phyloP scores from a whole-genome alignment of 2,797 vertebrate genomes.

The Halcyon smyrnensis region DNA sequence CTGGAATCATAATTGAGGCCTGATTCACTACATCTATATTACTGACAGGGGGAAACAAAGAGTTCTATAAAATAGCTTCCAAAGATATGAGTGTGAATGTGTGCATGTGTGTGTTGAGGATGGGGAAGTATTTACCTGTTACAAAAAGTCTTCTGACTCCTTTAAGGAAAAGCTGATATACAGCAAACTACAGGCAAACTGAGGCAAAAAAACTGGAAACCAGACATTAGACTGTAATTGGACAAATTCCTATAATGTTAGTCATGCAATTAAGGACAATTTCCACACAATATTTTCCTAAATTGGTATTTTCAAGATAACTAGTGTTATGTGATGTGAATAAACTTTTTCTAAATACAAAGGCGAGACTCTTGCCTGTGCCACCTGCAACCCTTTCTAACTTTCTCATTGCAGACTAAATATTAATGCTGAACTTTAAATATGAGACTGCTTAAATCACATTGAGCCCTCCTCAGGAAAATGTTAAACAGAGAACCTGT shows the following conservation, averaged over 20 bases:
- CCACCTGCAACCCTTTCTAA: background rate
- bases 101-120: background rate
- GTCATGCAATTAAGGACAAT: background rate
- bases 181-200: background rate
- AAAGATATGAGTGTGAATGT: background rate
- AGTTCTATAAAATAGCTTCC: background rate
- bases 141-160: background rate
- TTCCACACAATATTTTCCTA: background rate
- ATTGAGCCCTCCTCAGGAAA: background rate
- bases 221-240: background rate
- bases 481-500: conserved; percentile 26
- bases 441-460: background rate
- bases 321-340: background rate
- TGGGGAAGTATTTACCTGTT: background rate
- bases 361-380: background rate
- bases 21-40: background rate
- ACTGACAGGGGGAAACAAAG: background rate
- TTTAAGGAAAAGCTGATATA: background rate
- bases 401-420: background rate
- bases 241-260: background rate
- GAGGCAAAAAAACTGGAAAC: background rate
- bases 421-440: conserved; percentile 4
- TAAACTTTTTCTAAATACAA: background rate
- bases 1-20: background rate
- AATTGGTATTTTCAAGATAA: background rate